Conservation (phyloP, 1,140 invertebrate genomes). For the Diuraphis noxia region DNA sequence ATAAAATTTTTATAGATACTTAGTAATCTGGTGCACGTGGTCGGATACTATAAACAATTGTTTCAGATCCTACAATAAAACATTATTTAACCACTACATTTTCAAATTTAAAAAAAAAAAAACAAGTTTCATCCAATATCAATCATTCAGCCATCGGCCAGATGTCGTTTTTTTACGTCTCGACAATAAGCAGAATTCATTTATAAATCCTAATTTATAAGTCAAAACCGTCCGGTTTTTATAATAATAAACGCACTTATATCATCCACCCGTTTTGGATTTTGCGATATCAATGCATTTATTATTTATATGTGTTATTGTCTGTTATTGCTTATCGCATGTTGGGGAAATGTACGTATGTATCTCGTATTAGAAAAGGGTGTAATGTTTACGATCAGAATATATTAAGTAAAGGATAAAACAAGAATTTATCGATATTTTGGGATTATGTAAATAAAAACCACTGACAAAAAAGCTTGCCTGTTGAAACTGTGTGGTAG, state of each 20-base stretch:
- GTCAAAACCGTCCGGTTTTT: neutral
- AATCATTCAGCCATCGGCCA: neutral
- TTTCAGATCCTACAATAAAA: neutral
- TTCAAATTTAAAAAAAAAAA: constrained; percentile 9
- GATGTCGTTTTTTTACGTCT: constrained; percentile 34
- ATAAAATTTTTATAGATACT: neutral
- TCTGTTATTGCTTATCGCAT: too few relatives aligned
- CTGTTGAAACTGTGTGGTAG: neutral
- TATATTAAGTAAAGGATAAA: neutral
- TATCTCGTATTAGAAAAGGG: neutral
- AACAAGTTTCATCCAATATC: constrained; percentile 3
- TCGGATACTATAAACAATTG: neutral
- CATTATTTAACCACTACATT: constrained; percentile 10
- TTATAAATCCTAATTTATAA: constrained; percentile 51
- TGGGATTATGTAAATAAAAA: constrained; percentile 37
- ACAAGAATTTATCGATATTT: neutral
- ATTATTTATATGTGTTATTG: neutral
- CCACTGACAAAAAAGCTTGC: neutral
- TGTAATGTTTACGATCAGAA: neutral
- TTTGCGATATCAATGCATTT: neutral
- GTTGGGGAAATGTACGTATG: neutral
- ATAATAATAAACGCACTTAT: constrained; percentile 14
- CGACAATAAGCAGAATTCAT: neutral
- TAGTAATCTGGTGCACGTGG: neutral
- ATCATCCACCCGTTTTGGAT: neutral